Evolutionary conservation across 1,140 invertebrate species (phyloP).

Genomic region (Monomorium pharaonis): DNA sequence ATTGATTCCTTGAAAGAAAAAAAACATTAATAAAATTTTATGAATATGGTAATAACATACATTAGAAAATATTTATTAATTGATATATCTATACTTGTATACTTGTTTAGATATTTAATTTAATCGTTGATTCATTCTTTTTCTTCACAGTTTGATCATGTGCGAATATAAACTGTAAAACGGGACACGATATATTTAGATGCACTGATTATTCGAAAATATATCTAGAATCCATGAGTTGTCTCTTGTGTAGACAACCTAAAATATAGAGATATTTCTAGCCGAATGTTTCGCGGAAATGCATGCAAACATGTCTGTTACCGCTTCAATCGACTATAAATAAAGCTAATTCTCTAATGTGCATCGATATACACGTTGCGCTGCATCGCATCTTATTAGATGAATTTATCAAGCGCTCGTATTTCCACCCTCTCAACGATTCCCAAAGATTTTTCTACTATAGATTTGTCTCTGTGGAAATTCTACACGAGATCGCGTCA

Average conservation of each 20-base stretch:
- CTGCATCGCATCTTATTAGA: not conserved
- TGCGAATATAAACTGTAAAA: not conserved
- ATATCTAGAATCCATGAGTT: not conserved
- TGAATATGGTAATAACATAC: not conserved
- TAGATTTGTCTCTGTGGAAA: constrained; percentile 14
- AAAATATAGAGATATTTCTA: not conserved
- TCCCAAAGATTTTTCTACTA: constrained; percentile 30
- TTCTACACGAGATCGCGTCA: constrained; percentile 20
- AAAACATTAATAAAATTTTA: not conserved
- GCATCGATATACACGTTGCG: not conserved
- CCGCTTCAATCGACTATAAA: constrained; percentile 34
- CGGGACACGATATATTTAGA: not conserved
- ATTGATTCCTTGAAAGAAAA: not conserved
- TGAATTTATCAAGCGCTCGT: constrained; percentile 29
- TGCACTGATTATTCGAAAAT: constrained; percentile 11
- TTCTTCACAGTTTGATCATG: not conserved
- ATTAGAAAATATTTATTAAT: not conserved
- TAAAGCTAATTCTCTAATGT: not conserved
- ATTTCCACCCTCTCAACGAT: constrained; percentile 22
- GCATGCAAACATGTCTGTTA: not conserved
- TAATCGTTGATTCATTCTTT: not conserved
- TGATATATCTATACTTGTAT: not conserved
- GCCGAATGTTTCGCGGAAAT: constrained; percentile 18
- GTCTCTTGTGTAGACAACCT: not conserved
- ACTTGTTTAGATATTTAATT: not conserved